These are phyloP conservation scores for Pocillopora grandis DNA, from an alignment of 92 coral and sea anemone genomes.

Conservation along the genomic window DNA sequence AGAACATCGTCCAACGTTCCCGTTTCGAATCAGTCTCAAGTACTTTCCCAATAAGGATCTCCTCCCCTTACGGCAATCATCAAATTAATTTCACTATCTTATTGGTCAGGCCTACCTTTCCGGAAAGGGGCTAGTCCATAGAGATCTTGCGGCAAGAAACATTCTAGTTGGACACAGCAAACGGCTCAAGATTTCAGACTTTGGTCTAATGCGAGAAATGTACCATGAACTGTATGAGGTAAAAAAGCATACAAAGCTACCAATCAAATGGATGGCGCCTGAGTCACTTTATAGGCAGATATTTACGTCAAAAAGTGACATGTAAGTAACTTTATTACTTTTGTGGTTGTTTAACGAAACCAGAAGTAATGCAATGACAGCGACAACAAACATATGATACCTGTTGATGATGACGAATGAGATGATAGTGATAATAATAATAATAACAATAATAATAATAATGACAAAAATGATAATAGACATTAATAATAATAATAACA, in stretches of 20 bases:
- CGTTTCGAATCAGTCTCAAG: no score
- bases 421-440: no score
- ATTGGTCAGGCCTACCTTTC: constrained; percentile 15
- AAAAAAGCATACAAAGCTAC: constrained; percentile 27
- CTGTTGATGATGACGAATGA: not conserved
- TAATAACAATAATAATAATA: no score
- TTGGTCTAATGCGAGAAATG: constrained; percentile 28
- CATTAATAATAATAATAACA: no score
- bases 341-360: not conserved
- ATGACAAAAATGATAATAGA: no score
- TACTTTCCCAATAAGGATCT: no score
- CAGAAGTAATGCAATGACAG: not conserved
- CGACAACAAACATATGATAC: not conserved
- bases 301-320: constrained; percentile 34
- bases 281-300: constrained; percentile 28
- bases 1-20: no score
- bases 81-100: not conserved
- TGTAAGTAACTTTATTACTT: not conserved
- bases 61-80: no score
- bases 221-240: constrained; percentile 38
- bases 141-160: constrained; percentile 32
- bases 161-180: constrained; percentile 40
- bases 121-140: constrained; percentile 2
- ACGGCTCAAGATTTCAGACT: constrained; percentile 35
- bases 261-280: constrained; percentile 43